A percentile compares a stretch with the other conserved stretches of the same genome.
phyloP scores from a whole-genome alignment of 2,888 invertebrate species.

The Dasypolia templi region DNA sequence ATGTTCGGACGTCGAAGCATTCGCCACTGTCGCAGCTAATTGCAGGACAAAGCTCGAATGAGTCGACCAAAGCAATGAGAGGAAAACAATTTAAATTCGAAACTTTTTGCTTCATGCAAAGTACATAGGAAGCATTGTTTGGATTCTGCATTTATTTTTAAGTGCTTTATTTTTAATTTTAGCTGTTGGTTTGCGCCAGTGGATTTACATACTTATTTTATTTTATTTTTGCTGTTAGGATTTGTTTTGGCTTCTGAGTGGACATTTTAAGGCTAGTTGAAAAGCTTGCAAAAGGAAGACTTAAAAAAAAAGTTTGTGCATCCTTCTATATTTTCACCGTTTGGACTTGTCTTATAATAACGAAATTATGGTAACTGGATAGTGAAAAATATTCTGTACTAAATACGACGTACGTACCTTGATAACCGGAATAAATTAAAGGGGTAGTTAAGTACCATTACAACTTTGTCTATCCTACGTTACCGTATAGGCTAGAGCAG shows the following conservation, averaged over 20 bases:
- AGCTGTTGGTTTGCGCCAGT: slow-evolving; percentile 18
- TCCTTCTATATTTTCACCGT: neutral
- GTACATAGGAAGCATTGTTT: slow-evolving; percentile 39
- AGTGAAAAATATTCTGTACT: neutral
- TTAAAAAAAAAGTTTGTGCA: neutral
- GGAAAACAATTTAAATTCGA: slow-evolving; percentile 44
- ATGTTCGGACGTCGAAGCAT: slow-evolving; percentile 12
- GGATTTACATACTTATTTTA: slow-evolving; percentile 21
- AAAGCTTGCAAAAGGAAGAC: neutral
- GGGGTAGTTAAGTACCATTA: neutral
- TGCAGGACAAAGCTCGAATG: slow-evolving; percentile 34
- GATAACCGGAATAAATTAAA: neutral
- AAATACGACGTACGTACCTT: neutral
- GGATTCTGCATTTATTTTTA: slow-evolving; percentile 45
- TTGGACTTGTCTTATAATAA: neutral
- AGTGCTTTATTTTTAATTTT: slow-evolving; percentile 42
- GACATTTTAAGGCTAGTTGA: slow-evolving; percentile 9
- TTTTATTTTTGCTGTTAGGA: slow-evolving; percentile 10
- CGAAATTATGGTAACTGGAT: neutral
- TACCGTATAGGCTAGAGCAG: neutral
- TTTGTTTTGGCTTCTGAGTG: slow-evolving; percentile 29
- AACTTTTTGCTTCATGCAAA: slow-evolving; percentile 46
- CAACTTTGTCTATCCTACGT: too few relatives aligned
- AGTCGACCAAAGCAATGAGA: slow-evolving; percentile 37
- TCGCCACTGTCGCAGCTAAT: slow-evolving; percentile 29